Evolutionary conservation across 2,888 invertebrate genomes (phyloP), one percentile per base, ranked within the genome.

Genomic region (Sinodicranocentrus sp.): DNA sequence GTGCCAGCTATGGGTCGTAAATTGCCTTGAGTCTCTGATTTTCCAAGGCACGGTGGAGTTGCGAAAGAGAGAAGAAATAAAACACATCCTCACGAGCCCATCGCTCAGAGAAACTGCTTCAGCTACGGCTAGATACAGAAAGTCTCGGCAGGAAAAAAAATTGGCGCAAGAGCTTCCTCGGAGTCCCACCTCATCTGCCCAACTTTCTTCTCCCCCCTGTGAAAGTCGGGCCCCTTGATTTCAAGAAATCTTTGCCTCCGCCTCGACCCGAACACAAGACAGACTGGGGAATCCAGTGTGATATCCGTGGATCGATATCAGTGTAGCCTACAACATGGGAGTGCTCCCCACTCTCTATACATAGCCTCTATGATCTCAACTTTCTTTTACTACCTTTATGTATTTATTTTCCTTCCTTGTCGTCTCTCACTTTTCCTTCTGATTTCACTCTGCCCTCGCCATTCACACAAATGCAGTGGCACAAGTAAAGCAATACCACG

Each of bases 61-160:
- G 52, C 83, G 84, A 84, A 82, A 82, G 83, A 83, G 85, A 80
- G 80, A 84, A 75, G 84, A 84, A 80, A 82, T 85, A 82, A 65
- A 65, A 77, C 84, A 88, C 88, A 88, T 88, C 88, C 88, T 88
- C 86, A 88, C 88, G 87, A 88, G 85, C 84, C 87, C 86, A 88
- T 85, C 65, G 87, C 87, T 88, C 84, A 86, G 84, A 86, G 87
- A 87, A 87, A 87, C 87, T 88, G 86, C 76, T 77, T 48, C 19
- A 79, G 63, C 70, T 63, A 65, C 59, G 48, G 59, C 65, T 67
- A 73, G 71, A 68, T 75, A 78, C 71, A 70, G 59, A n/a, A 39
- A 70, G 71, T 57, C 75, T 82, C 71, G 76, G 68, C 73, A 68
- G 59, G 54, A 70, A 68, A 73, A 79, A 75, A 71, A 70, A 61